These are phyloP conservation scores for Leptatherina wallacei DNA, from an alignment of 2,797 vertebrate species.

Conservation along the genomic window DNA sequence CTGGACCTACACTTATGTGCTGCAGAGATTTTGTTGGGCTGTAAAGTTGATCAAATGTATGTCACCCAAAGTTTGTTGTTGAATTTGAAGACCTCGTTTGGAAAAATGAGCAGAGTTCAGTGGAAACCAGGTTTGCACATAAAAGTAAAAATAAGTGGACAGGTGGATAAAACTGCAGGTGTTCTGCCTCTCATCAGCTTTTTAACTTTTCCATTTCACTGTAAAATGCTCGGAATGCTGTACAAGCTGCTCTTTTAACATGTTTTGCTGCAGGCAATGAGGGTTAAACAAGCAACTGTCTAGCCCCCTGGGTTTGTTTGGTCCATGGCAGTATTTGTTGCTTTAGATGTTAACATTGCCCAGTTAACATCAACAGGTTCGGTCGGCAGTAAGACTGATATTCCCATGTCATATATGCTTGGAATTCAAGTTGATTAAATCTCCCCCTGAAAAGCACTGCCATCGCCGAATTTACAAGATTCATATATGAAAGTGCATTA, in stretches of 20 bases:
- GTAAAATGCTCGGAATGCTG: conserved; percentile 23
- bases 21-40: not conserved
- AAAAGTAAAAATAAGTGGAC: not conserved
- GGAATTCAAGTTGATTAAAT: not conserved
- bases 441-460: not conserved
- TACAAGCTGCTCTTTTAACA: conserved; percentile 16
- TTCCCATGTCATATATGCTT: no score
- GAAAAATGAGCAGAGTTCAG: not conserved
- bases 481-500: not conserved
- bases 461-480: not conserved
- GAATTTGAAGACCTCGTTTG: not conserved
- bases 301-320: conserved; percentile 2
- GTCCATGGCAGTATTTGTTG: not conserved
- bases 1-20: no score
- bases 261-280: not conserved
- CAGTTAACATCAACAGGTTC: not conserved
- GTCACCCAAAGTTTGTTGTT: not conserved
- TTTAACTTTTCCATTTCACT: conserved; percentile 15
- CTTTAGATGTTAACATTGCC: not conserved
- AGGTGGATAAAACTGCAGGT: conserved; percentile 21
- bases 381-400: no score
- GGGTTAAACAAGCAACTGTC: conserved; percentile 3
- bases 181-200: not conserved
- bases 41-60: not conserved
- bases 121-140: conserved; percentile 8